Conservation (phyloP, 2,797 vertebrate species). For the Denticeps clupeoides region DNA sequence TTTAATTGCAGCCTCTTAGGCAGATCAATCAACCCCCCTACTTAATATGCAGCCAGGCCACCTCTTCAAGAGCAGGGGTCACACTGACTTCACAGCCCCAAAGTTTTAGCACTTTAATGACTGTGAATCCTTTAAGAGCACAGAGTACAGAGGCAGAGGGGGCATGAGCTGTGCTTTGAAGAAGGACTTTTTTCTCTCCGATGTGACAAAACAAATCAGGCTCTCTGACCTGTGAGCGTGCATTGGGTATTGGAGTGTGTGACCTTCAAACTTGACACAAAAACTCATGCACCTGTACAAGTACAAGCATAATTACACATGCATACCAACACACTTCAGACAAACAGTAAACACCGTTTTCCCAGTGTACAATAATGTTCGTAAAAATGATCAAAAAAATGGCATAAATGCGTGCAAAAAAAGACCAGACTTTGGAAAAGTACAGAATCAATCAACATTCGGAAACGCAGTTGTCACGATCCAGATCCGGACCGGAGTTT, state of each 20-base stretch:
- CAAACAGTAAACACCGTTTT: too few species aligned
- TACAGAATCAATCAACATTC: too few species aligned
- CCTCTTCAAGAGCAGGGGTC: constrained; percentile 37
- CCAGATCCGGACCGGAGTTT: too few species aligned
- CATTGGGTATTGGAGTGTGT: constrained; percentile 24
- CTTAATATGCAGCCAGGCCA: constrained; percentile 43
- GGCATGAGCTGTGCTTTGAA: constrained; percentile 8
- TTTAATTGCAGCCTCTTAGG: constrained; percentile 53
- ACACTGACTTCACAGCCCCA: constrained; percentile 46
- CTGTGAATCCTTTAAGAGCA: constrained; percentile 38
- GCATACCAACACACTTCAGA: background rate
- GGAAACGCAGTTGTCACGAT: too few species aligned
- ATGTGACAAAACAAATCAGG: constrained; percentile 46
- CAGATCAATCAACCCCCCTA: constrained; percentile 52
- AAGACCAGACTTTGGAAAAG: too few species aligned
- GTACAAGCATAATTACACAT: background rate
- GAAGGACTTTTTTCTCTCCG: constrained; percentile 19
- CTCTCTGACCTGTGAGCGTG: constrained; percentile 37
- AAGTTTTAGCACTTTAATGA: constrained; percentile 60
- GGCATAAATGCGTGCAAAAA: too few species aligned
- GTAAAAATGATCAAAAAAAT: too few species aligned
- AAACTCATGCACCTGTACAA: background rate
- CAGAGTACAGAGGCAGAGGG: constrained; percentile 19
- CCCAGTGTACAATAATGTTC: too few species aligned
- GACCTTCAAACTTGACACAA: constrained; percentile 32